These are phyloP conservation scores for Sebastes flavidus DNA, from an alignment of 2,797 vertebrate genomes.

Conservation along the genomic window DNA sequence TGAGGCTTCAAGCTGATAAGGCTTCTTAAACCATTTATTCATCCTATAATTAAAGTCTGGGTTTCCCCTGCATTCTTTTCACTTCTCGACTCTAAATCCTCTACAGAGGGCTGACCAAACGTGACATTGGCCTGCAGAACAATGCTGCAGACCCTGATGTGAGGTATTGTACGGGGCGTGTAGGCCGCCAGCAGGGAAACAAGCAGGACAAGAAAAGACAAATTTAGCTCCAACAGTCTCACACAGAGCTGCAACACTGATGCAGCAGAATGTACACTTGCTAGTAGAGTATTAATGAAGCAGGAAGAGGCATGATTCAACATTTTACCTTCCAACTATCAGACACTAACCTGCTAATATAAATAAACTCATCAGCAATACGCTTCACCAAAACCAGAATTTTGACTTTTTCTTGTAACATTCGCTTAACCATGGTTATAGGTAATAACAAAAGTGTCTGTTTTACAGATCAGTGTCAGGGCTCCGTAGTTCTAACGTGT, in stretches of 20 bases:
- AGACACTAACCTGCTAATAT: not conserved
- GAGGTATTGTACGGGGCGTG: not conserved
- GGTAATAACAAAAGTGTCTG: not conserved
- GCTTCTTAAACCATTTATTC: not conserved
- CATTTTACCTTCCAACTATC: not conserved
- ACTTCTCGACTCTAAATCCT: constrained; percentile 9
- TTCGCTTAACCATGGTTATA: not conserved
- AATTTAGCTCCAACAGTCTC: constrained; percentile 19
- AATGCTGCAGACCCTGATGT: not conserved
- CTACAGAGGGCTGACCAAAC: not conserved
- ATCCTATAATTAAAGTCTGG: not conserved
- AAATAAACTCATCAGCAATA: not conserved
- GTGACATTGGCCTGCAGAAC: not conserved
- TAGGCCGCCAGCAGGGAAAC: not conserved
- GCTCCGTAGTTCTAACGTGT: not conserved
- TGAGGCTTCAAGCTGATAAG: not conserved
- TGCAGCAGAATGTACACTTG: not conserved
- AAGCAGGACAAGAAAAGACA: constrained; percentile 12
- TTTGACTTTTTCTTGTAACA: not conserved
- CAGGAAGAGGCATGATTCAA: not conserved
- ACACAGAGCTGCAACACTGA: constrained; percentile 21
- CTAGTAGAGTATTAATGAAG: not conserved
- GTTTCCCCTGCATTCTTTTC: constrained; percentile 22
- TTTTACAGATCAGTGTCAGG: not conserved
- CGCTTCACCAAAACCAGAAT: not conserved